A percentile compares a stretch with the other conserved stretches of the same genome.
phyloP scores from a whole-genome alignment of 2,888 invertebrate genomes.

The Andrena dorsata region DNA sequence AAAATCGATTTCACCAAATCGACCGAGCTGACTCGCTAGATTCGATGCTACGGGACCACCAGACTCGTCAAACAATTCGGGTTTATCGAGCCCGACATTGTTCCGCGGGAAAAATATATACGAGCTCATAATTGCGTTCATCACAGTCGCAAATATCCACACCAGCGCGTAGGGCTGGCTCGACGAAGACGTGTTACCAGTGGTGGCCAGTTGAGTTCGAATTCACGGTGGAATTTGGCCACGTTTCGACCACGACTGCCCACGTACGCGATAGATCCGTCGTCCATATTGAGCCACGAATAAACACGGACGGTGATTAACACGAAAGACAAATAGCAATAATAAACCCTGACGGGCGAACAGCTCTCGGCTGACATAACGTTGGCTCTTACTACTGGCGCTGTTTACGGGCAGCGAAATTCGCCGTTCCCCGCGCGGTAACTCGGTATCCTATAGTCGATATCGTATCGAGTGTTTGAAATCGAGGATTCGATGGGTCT shows the following conservation, averaged over 20 bases:
- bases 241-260: slow-evolving; percentile 9
- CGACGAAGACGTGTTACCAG: background rate
- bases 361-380: slow-evolving; percentile 14
- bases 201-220: background rate
- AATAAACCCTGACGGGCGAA: slow-evolving; percentile 19
- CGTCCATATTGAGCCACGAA: slow-evolving; percentile 8
- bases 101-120: slow-evolving; percentile 15
- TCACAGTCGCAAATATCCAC: slow-evolving; percentile 37
- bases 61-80: slow-evolving; percentile 14
- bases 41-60: background rate
- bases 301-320: slow-evolving; percentile 45
- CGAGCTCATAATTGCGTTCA: slow-evolving; percentile 32
- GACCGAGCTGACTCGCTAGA: slow-evolving; percentile 26
- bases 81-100: background rate
- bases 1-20: slow-evolving; percentile 39
- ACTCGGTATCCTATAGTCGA: background rate
- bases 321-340: slow-evolving; percentile 22
- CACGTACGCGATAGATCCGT: slow-evolving; percentile 12
- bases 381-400: slow-evolving; percentile 39
- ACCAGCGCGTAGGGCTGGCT: background rate
- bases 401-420: background rate
- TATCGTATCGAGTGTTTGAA: background rate
- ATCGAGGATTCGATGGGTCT: background rate
- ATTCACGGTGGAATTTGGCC: background rate
- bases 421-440: background rate